Evolutionary conservation across 2,113 vertebrate species (phyloP).

Genomic region (Pluvialis apricaria): DNA sequence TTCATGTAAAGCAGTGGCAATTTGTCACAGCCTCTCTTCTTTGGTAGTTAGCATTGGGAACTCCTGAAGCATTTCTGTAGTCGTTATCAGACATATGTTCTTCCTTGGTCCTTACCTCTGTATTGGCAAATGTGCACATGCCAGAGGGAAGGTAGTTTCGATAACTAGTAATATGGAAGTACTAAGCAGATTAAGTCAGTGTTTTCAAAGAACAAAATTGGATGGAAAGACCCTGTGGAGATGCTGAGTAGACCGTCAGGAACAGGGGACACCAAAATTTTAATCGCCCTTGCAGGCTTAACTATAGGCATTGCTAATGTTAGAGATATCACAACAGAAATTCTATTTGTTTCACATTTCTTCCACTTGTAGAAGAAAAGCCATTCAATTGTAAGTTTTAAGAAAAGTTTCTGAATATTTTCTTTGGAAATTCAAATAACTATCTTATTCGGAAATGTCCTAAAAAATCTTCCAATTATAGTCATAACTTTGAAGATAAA

Average conservation of each 20-base stretch:
- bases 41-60: not conserved
- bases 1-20: not conserved
- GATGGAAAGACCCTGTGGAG: not conserved
- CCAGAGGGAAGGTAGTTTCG: not conserved
- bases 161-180: not conserved
- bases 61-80: not conserved
- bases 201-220: not conserved
- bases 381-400: not conserved
- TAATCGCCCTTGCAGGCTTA: not conserved
- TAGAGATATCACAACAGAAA: not conserved
- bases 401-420: not conserved
- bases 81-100: fast-evolving
- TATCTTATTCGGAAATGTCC: not conserved
- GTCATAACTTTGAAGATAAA: not conserved
- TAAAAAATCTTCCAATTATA: not conserved
- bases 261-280: not conserved
- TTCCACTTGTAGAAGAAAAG: not conserved
- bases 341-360: not conserved
- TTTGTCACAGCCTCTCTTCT: not conserved
- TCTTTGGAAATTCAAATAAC: not conserved
- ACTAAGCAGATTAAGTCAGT: not conserved
- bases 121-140: not conserved
- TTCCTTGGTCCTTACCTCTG: not conserved
- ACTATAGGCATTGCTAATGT: not conserved
- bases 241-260: not conserved